These are phyloP conservation scores for Muscidifurax raptorellus DNA, from an alignment of 1,140 invertebrate genomes.

Conservation along the genomic window DNA sequence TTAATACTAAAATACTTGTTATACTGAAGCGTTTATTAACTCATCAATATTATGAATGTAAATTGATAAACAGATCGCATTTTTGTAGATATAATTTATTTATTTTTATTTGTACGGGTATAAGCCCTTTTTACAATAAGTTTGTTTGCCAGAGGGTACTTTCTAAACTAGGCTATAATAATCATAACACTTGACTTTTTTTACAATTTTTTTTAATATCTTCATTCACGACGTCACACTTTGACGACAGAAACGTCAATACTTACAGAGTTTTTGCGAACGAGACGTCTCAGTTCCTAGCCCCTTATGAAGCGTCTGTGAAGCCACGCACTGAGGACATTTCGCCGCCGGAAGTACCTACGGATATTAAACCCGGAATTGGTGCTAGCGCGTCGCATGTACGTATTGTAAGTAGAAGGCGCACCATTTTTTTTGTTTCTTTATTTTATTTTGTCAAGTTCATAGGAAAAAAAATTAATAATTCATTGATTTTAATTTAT, in stretches of 20 bases:
- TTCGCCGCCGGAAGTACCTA: conserved; percentile 68
- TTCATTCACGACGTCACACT: conserved; percentile 43
- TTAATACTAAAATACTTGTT: too few relatives aligned
- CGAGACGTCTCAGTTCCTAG: conserved; percentile 85
- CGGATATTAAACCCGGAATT: conserved; percentile 68
- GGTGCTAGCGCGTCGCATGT: conserved; percentile 73
- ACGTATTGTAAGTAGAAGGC: conserved; percentile 76
- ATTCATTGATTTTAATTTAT: neutral
- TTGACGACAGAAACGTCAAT: conserved; percentile 50
- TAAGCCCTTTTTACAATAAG: too few relatives aligned
- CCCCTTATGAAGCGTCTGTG: conserved; percentile 83
- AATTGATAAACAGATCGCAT: conserved; percentile 30
- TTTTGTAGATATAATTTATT: conserved; percentile 47
- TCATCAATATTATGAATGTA: too few relatives aligned
- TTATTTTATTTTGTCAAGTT: conserved; percentile 40
- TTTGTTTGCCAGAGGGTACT: too few relatives aligned
- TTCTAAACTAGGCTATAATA: too few relatives aligned
- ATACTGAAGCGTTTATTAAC: too few relatives aligned
- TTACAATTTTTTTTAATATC: conserved; percentile 38
- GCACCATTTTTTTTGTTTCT: conserved; percentile 68
- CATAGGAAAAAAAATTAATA: neutral
- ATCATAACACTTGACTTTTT: neutral
- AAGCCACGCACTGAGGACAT: conserved; percentile 74
- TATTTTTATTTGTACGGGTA: too few relatives aligned
- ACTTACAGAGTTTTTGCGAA: conserved; percentile 82